Evolutionary conservation across 2,888 invertebrate species (phyloP), one percentile per base, ranked within the genome.

Genomic region (Caenorhabditis panamensis): DNA sequence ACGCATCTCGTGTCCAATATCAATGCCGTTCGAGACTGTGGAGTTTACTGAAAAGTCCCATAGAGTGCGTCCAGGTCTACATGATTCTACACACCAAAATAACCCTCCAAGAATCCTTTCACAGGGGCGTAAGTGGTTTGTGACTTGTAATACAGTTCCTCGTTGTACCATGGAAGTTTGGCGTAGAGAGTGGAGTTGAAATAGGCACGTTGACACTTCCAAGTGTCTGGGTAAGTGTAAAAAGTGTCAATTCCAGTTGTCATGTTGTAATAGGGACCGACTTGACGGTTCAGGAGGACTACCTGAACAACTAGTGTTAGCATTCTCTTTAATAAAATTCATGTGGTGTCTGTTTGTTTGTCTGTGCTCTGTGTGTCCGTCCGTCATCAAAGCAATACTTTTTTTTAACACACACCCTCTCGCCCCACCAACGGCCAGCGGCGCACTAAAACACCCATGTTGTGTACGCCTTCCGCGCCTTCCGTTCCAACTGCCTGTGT

Each of bases 111-210:
- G 28, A 79, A 79, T 47, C 78, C 71, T 37, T 72, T 71, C 16
- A 58, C 53, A 11, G 78, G 72, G 8, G 71, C 71, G 18, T 61
- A 61, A 22, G 28, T 26, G 0, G 41, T 47, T 49, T 79, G 71
- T 22, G 58, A 54, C 24, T 72, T 18, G 18, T 47, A 44, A 54
- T 71, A 79, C 13, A 79, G 24, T 11, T 66, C 36, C 66, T 72
- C 66, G n/a, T 72, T 79, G 49, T 79, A 79, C 78, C 78, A 79
- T 26, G 71, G 71, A 53, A 66, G 49, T 18, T 67, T 71, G 2
- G 28, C 22, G 58, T 79, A 79, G 37, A 79, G 49, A 0, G 79
- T 79, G n/a, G 47, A 18, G 28, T 72, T 79, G 67, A 79, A 79
- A 6, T 66, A 61, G 49, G 62, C 67, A 41, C 79, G 54, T 20